These are phyloP conservation scores for Pseudotriccus pelzelni DNA, from an alignment of 2,797 vertebrate genomes.

Conservation along the genomic window DNA sequence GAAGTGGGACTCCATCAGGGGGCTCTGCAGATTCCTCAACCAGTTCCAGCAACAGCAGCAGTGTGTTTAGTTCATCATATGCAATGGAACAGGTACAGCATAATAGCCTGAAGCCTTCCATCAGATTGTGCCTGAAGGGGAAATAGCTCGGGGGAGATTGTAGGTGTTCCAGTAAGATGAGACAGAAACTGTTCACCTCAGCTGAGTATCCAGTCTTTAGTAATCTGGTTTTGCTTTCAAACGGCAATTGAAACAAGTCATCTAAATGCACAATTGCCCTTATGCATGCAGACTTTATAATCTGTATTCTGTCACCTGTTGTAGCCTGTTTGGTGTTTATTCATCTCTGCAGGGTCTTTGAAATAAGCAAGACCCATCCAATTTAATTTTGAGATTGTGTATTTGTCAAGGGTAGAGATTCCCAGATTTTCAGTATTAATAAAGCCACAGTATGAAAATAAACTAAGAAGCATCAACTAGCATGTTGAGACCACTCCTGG, in stretches of 20 bases:
- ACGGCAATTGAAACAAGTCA: not conserved
- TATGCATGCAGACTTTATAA: not conserved
- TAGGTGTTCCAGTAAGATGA: not conserved
- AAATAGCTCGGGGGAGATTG: accelerated
- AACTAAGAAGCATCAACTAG: not conserved
- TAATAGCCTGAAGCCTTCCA: not conserved
- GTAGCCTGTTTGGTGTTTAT: not conserved
- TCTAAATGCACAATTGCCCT: not conserved
- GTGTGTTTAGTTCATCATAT: conserved; percentile 93
- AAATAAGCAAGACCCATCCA: not conserved
- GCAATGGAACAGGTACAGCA: conserved; percentile 92
- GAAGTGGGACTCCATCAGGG: conserved; percentile 94
- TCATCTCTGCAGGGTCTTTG: not conserved
- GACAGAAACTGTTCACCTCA: not conserved
- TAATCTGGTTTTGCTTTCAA: not conserved
- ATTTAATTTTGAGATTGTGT: not conserved
- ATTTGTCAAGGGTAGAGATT: not conserved
- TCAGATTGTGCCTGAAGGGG: not conserved
- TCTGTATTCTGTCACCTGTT: not conserved
- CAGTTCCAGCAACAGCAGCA: conserved; percentile 84
- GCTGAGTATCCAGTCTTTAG: not conserved
- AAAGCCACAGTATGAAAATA: not conserved
- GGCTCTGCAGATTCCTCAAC: conserved; percentile 93
- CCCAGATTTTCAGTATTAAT: not conserved
- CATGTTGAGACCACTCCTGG: not conserved